These are phyloP conservation scores for Novumbra hubbsi DNA, from an alignment of 2,797 vertebrate species.

Conservation along the genomic window DNA sequence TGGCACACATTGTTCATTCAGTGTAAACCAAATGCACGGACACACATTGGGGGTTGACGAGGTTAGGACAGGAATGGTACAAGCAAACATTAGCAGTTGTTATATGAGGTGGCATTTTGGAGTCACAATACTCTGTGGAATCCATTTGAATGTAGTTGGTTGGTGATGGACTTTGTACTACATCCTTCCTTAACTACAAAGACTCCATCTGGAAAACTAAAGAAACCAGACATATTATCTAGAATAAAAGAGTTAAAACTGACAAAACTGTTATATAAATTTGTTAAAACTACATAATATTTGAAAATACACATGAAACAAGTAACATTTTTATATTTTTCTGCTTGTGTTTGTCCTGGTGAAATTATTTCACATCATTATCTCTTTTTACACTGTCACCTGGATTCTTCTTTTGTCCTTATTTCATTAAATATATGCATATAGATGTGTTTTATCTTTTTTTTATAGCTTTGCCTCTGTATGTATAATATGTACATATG, in stretches of 20 bases:
- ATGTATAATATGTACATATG: conserved; percentile 77
- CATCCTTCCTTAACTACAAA: conserved; percentile 28
- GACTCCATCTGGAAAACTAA: conserved; percentile 44
- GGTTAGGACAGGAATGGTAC: conserved; percentile 40
- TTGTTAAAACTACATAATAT: conserved; percentile 78
- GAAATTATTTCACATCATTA: conserved; percentile 45
- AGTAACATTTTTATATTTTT: conserved; percentile 62
- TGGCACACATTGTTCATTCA: conserved; percentile 61
- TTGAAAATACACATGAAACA: conserved; percentile 77
- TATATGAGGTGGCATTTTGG: conserved; percentile 30
- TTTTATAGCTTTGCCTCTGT: conserved; percentile 68
- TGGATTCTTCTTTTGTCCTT: conserved; percentile 41
- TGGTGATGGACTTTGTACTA: neutral
- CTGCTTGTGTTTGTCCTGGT: conserved; percentile 40
- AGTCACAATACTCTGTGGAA: conserved; percentile 22
- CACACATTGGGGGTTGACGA: conserved; percentile 54
- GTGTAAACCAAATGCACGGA: conserved; percentile 47
- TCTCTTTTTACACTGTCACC: conserved; percentile 53
- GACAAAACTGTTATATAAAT: conserved; percentile 75
- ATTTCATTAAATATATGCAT: conserved; percentile 75
- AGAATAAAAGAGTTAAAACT: conserved; percentile 63
- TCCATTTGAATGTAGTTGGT: conserved; percentile 28
- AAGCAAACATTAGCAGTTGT: conserved; percentile 52
- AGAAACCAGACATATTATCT: conserved; percentile 36
- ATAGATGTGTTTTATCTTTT: conserved; percentile 45